Conservation (phyloP, 1,140 invertebrate genomes). For the Anastrepha obliqua region DNA sequence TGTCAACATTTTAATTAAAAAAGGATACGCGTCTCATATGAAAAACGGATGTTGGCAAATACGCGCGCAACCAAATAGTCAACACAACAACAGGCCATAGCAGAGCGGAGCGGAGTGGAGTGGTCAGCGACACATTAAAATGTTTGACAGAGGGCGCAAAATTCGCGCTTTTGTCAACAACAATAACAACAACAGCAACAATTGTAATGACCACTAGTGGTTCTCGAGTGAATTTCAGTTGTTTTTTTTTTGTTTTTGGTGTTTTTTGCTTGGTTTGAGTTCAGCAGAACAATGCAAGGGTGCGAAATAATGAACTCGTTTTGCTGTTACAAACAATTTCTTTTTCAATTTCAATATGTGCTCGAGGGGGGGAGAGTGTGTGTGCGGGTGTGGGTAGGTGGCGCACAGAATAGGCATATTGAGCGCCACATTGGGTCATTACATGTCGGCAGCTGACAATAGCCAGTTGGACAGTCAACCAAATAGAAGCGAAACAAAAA, state of each 20-base stretch:
- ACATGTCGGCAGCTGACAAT: slow-evolving; percentile 60
- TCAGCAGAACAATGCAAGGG: slow-evolving; percentile 63
- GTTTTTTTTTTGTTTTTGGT: too few relatives aligned
- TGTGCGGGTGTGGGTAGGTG: too few relatives aligned
- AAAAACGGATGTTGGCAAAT: slow-evolving; percentile 53
- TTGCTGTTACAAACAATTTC: slow-evolving; percentile 74
- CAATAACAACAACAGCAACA: slow-evolving; percentile 24
- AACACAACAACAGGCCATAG: background rate
- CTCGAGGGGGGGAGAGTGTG: background rate
- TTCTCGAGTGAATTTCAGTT: background rate
- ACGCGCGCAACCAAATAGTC: slow-evolving; percentile 16
- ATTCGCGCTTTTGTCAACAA: slow-evolving; percentile 54
- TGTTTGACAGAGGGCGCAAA: slow-evolving; percentile 44
- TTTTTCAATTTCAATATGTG: slow-evolving; percentile 69
- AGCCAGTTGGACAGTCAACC: background rate
- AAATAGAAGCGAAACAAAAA: background rate
- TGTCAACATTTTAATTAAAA: slow-evolving; percentile 75
- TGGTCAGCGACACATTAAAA: slow-evolving; percentile 31
- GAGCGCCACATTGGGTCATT: slow-evolving; percentile 64
- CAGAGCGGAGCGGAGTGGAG: background rate
- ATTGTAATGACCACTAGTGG: slow-evolving; percentile 48
- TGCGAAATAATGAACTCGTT: slow-evolving; percentile 75
- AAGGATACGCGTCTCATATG: slow-evolving; percentile 68
- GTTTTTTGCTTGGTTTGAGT: background rate
- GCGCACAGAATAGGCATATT: slow-evolving; percentile 23